Evolutionary conservation across 2,797 vertebrate species (phyloP).

Genomic region (Trematomus bernacchii): DNA sequence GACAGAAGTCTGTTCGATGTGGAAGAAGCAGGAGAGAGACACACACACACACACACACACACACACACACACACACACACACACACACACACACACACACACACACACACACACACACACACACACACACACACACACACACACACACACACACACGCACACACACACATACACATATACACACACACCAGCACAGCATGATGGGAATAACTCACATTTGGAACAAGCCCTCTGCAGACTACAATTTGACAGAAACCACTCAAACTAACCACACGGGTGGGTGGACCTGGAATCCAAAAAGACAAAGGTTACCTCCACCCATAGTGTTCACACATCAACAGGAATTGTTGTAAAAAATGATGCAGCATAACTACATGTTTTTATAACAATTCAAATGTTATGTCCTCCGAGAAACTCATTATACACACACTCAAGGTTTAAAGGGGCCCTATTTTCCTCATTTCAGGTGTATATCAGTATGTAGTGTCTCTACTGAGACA

Average conservation of each 20-base stretch:
- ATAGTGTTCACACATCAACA: conserved; percentile 18
- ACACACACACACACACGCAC: conserved; percentile 8
- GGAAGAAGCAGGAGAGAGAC: conserved; percentile 18
- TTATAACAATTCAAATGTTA: not conserved
- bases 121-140: conserved; percentile 26
- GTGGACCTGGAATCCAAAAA: conserved; percentile 69
- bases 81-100: conserved; percentile 22
- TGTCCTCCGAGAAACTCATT: too few relatives aligned
- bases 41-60: conserved; percentile 5
- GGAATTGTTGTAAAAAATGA: conserved; percentile 5
- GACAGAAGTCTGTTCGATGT: conserved; percentile 57
- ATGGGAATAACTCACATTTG: conserved; percentile 54
- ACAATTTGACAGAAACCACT: conserved; percentile 55
- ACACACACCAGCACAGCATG: conserved; percentile 19
- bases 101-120: conserved; percentile 22
- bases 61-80: conserved; percentile 19
- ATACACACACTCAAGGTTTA: too few relatives aligned
- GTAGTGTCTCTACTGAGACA: too few relatives aligned
- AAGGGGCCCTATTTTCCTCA: too few relatives aligned
- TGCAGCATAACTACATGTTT: not conserved
- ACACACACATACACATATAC: conserved; percentile 10
- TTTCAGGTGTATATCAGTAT: too few relatives aligned
- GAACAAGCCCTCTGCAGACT: conserved; percentile 49
- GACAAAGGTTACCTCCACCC: conserved; percentile 46
- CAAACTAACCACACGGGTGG: conserved; percentile 55